Evolutionary conservation across 2,888 invertebrate genomes (phyloP).

Genomic region (Gisinianus flammeolus): DNA sequence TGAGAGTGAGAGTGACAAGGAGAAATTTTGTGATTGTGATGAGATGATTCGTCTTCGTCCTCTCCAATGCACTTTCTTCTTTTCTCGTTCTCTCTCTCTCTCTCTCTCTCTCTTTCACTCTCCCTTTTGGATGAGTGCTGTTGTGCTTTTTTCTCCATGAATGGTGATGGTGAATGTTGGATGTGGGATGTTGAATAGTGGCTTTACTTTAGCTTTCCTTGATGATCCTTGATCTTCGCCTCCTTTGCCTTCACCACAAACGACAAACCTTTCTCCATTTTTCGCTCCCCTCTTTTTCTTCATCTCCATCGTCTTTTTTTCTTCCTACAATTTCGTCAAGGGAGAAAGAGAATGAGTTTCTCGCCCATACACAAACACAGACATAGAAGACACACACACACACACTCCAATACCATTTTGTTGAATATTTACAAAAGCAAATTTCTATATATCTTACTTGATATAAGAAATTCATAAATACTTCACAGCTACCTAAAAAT

Average conservation of each 20-base stretch:
- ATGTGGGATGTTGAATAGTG: not conserved
- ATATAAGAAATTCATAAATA: no score
- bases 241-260: not conserved
- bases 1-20: not conserved
- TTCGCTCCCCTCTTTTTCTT: conserved; percentile 1
- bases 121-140: not conserved
- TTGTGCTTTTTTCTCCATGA: not conserved
- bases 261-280: not conserved
- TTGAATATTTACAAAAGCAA: no score
- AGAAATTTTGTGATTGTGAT: conserved; percentile 1
- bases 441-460: no score
- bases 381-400: not conserved
- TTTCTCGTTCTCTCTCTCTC: no score
- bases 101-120: not conserved
- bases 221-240: not conserved
- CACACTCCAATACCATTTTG: not conserved
- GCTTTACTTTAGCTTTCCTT: not conserved
- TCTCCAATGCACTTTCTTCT: not conserved
- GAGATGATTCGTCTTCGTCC: not conserved
- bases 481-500: no score
- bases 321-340: not conserved
- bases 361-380: no score
- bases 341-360: not conserved
- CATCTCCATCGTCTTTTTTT: conserved; percentile 2
- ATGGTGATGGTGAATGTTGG: not conserved